Evolutionary conservation across 2,113 vertebrate genomes (phyloP), one percentile per base, ranked within the genome.

Genomic region (Corythoichthys haematopterus): DNA sequence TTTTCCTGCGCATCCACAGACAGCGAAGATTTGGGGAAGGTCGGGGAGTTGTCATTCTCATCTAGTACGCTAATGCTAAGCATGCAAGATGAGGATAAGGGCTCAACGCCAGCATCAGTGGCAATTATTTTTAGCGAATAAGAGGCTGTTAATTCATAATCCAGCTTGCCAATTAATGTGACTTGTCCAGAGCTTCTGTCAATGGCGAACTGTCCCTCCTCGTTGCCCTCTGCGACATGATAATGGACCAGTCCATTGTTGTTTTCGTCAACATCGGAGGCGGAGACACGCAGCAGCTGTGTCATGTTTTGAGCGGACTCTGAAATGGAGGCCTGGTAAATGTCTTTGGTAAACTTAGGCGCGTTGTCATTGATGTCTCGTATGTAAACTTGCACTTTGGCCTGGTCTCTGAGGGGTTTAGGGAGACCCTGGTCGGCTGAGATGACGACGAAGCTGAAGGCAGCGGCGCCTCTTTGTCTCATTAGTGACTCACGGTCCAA

Each of bases 291-390:
- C 51, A 98, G 90, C 12, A 99, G 91, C 10, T 96, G 97, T 0
- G 96, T 99, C 87, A 94, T 81, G 77, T 96, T 97, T 40, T 80
- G 92, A 58, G 97, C 97, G 0, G 90, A 82, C 88, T 99, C 97
- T 0, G 96, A 98, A 80, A 99, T 84, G 4, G 95, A 95, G 57
- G 96, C 97, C 89, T 96, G 96, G 84, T 98, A 99, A 66, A 96
- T 91, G 89, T 98, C 96, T 88, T 96, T 98, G 50, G 95, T 84
- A 87, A 99, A 99, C 43, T 94, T 97, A 10, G 97, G 97, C 2
- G 91, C 76, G n/a, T 98, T 98, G 84, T 99, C 97, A 64, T 99
- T 99, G 69, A 97, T 95, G 84, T 99, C 97, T 76, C 93, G 93
- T 84, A 98, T 90, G 73, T 96, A 96, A 72, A 99, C 93, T 36